phyloP scores from a whole-genome alignment of 2,797 vertebrate species.

The Dermochelys coriacea region DNA sequence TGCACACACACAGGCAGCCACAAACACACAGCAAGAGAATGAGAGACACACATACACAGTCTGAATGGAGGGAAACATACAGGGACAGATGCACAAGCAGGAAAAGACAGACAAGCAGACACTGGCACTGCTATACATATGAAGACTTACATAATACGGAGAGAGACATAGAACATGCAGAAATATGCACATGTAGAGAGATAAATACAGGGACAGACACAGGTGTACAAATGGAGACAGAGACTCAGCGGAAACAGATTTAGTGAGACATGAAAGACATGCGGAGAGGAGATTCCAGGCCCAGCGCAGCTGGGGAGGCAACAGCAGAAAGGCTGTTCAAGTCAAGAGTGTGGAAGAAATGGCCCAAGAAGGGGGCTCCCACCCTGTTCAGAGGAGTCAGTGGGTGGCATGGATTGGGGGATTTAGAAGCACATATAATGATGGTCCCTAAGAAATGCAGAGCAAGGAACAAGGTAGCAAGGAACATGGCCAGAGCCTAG shows the following conservation, averaged over 20 bases:
- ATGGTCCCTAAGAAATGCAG: neutral
- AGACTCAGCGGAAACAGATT: neutral
- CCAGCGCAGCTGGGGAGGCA: neutral
- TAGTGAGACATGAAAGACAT: neutral
- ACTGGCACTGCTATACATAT: neutral
- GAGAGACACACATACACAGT: neutral
- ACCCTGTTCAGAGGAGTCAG: neutral
- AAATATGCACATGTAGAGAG: neutral
- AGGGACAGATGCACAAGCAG: neutral
- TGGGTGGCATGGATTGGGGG: neutral
- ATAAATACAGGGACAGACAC: neutral
- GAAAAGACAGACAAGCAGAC: too few species aligned
- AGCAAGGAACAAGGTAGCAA: too few species aligned
- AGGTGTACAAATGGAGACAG: neutral
- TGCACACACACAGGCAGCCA: neutral
- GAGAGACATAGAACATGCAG: neutral
- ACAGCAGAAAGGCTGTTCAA: neutral
- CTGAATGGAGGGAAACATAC: neutral
- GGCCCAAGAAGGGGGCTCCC: neutral
- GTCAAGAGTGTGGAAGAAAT: neutral
- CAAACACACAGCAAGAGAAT: neutral
- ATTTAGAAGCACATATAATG: neutral
- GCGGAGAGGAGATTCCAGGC: neutral
- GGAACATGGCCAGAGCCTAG: neutral
- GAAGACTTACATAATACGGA: neutral